phyloP scores from a whole-genome alignment of 2,797 vertebrate species.

The Valencia hispanica region DNA sequence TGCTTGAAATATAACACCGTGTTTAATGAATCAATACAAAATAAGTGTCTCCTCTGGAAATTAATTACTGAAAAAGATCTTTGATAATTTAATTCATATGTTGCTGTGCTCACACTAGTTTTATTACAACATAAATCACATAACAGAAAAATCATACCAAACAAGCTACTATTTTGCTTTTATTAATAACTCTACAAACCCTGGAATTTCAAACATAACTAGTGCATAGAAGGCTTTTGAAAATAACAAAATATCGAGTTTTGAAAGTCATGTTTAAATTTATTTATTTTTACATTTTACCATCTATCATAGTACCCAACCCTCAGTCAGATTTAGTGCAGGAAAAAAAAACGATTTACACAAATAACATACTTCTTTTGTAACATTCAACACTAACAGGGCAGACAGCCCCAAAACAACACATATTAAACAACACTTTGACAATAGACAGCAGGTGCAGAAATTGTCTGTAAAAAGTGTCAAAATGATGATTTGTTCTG shows the following conservation, averaged over 20 bases:
- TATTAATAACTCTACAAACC: conserved; percentile 62
- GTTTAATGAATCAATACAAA: background rate
- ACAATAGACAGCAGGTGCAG: conserved; percentile 29
- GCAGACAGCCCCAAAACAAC: conserved; percentile 7
- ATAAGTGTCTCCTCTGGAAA: background rate
- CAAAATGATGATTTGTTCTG: conserved; percentile 30
- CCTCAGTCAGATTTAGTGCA: conserved; percentile 35
- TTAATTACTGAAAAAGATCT: background rate
- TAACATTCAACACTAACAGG: conserved; percentile 45
- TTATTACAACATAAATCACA: background rate
- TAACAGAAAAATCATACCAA: conserved; percentile 5
- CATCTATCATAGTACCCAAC: conserved; percentile 5
- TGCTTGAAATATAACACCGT: background rate
- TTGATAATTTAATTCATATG: background rate
- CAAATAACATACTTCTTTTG: conserved; percentile 19
- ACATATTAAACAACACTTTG: conserved; percentile 40
- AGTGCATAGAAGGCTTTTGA: conserved; percentile 48
- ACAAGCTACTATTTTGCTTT: conserved; percentile 36
- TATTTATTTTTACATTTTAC: conserved; percentile 29
- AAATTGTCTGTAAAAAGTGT: conserved; percentile 25
- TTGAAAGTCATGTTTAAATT: conserved; percentile 21
- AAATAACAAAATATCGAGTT: conserved; percentile 9
- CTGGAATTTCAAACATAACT: conserved; percentile 44
- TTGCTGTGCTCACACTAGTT: background rate
- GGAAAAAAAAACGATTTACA: conserved; percentile 25